Evolutionary conservation across 2,113 vertebrate species (phyloP), one percentile per base, ranked within the genome.

Genomic region (Anguilla japonica): DNA sequence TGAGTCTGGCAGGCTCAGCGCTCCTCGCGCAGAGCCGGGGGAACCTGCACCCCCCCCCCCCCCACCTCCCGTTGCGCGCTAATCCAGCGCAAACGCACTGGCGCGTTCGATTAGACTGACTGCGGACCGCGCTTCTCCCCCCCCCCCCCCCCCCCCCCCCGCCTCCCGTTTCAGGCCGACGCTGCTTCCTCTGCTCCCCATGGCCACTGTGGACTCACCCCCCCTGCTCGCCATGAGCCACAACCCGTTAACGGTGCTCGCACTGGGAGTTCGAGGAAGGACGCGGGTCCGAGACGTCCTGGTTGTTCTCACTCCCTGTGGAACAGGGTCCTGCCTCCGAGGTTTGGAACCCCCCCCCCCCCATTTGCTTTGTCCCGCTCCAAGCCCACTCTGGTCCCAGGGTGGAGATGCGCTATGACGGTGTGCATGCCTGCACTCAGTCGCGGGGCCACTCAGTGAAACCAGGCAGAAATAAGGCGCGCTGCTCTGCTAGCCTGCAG

Each of bases 401-500:
- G 13, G n/a, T 9, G 71, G 1, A 20, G 57, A 78, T 82, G 88
- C 86, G 87, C 87, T 83, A 85, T 90, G 88, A 83, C 75, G 43
- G 26, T 83, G 81, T 63, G 43, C 87, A 85, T 87, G 90, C 34
- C 87, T 87, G 87, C 71, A 50, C 46, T 85, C 84, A 85, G 46
- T 85, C 84, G 29, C 29, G 8, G 7, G 50, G 50, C 34, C 50
- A 16, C n/a, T 41, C 20, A 83, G 88, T 82, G 82, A 89, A 90
- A 89, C 71, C 88, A 90, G 2, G 87, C 90, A 85, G 90, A 90
- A 91, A 53, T 53, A 53, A 89, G 29, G 85, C 84, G 89, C 90
- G 87, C 88, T 26, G 41, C 63, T 14, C 50, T 39, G 84, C 34
- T 84, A 83, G n/a, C 82, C 41, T 34, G 39, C 84, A 84, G 84